Evolutionary conservation across 1,140 invertebrate genomes (phyloP).

Genomic region (Diorhabda carinulata): DNA sequence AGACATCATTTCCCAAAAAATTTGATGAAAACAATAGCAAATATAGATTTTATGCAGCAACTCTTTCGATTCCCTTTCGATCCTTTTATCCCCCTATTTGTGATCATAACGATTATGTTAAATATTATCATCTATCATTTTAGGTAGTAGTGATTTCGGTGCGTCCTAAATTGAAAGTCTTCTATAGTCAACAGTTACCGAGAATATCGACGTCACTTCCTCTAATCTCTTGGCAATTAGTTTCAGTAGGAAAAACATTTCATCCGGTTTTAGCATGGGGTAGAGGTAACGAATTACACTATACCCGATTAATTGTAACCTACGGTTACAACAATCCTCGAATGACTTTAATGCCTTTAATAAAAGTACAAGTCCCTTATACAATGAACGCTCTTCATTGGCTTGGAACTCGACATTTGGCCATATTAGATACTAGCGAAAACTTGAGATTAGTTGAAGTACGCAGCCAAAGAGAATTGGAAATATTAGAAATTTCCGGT

Average conservation of each 20-base stretch:
- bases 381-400: slow-evolving; percentile 75
- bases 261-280: slow-evolving; percentile 84
- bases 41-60: no score
- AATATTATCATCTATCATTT: slow-evolving; percentile 15
- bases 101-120: no score
- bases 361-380: slow-evolving; percentile 65
- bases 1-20: no score
- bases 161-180: slow-evolving; percentile 62
- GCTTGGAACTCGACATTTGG: slow-evolving; percentile 83
- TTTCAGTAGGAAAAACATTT: slow-evolving; percentile 69
- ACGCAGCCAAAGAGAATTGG: slow-evolving; percentile 77
- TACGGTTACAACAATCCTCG: slow-evolving; percentile 49
- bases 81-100: no score
- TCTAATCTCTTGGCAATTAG: slow-evolving; percentile 88
- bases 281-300: slow-evolving; percentile 72
- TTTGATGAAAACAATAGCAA: no score
- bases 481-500: slow-evolving; percentile 75
- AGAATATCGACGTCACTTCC: slow-evolving; percentile 71
- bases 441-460: slow-evolving; percentile 86
- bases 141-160: slow-evolving; percentile 70
- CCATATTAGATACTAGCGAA: slow-evolving; percentile 80
- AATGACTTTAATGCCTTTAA: slow-evolving; percentile 61
- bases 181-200: slow-evolving; percentile 49
- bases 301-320: slow-evolving; percentile 65
- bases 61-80: no score